Percentiles rank a stretch among this genome's conserved stretches.
Conservation (phyloP, 2,113 vertebrate species). For the Mustela nigripes region DNA sequence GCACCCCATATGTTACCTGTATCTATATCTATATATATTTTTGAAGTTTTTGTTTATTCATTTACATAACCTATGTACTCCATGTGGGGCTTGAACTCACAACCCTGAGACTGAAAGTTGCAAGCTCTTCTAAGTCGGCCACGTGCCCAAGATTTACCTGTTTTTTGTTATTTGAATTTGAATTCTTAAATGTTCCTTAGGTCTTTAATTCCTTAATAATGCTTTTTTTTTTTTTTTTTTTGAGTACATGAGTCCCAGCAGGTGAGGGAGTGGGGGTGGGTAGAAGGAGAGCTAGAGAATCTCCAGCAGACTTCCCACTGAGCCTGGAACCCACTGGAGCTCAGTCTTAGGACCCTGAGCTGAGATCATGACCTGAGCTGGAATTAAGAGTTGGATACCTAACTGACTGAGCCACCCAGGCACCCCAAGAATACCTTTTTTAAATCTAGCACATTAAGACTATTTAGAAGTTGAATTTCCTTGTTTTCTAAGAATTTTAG, state of each 20-base stretch:
- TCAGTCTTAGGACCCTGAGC: background rate
- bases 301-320: background rate
- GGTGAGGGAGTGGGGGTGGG: too few relatives aligned
- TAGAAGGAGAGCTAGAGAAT: background rate
- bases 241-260: background rate
- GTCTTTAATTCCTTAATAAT: background rate
- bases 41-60: background rate
- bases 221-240: background rate
- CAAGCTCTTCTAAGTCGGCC: background rate
- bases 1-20: background rate
- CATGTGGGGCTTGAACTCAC: background rate
- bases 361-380: background rate
- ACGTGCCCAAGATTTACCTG: background rate
- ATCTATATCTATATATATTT: background rate
- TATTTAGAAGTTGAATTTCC: background rate
- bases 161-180: background rate
- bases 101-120: background rate
- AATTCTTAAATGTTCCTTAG: constrained; percentile 31
- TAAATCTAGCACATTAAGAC: background rate
- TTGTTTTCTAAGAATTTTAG: constrained; percentile 29
- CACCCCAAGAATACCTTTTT: background rate
- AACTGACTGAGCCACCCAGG: background rate
- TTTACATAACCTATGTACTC: background rate
- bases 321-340: background rate
- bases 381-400: background rate